Evolutionary conservation across 2,797 vertebrate species (phyloP), one percentile per base, ranked within the genome.

Genomic region (Chrosomus eos): DNA sequence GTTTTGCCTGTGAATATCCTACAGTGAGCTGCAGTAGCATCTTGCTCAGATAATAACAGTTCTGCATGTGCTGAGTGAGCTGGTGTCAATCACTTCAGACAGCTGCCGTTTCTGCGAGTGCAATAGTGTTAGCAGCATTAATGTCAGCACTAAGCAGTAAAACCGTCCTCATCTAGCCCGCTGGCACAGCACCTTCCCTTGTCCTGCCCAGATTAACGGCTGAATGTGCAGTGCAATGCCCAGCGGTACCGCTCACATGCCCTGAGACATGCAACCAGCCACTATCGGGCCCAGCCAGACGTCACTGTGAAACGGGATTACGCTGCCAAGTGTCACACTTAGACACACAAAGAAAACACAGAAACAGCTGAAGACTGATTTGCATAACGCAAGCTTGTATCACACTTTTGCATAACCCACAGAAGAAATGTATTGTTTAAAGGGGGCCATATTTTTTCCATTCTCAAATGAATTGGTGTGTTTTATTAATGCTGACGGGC

Each of bases 231-330:
- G 40, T 88, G 85, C 92, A 90, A 85, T 92, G 90, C 93, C 93
- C 94, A 91, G 91, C 91, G 89, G 91, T 91, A 89, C 90, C 92
- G 89, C 89, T 92, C 92, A 89, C 91, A 84, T 87, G 92, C 91
- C 91, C 92, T 91, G 38, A 90, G 91, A 93, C n/a, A n/a, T 92
- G 90, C 90, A 83, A 93, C 91, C 90, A 92, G 93, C 93, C 91
- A 93, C 94, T 95, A 95, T 95, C 94, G 90, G 93, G 92, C 92
- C 91, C 91, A 94, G 93, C 93, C 95, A 95, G 94, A 94, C 93
- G 90, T 90, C 90, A 90, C 93, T 93, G 93, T 93, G 94, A 95
- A 94, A 95, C 87, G 91, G 94, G 94, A 95, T 96, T 96, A 95
- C 89, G 90, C 90, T 88, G 91, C 91, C 92, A 93, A 91, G 92